A percentile compares a stretch with the other conserved stretches of the same genome.
These are phyloP conservation scores for Phylloscopus whistleri DNA, from an alignment of 2,113 vertebrate genomes.

Conservation along the genomic window DNA sequence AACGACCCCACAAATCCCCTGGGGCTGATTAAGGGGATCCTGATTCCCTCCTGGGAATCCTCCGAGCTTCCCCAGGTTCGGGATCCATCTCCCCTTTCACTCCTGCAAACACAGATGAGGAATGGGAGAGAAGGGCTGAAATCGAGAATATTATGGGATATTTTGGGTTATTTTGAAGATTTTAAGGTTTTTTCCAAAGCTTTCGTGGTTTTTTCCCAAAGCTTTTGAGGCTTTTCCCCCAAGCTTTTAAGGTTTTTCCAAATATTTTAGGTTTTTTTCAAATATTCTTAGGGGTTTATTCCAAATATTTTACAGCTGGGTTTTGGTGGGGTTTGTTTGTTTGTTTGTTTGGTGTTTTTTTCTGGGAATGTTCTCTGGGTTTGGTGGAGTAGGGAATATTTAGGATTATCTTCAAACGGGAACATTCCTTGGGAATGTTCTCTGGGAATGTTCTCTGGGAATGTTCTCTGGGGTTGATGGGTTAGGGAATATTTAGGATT, in stretches of 20 bases:
- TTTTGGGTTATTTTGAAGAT: rapidly evolving
- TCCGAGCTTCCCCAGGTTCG: rapidly evolving
- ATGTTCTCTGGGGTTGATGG: not conserved
- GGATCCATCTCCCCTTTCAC: not conserved
- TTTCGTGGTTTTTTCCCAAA: no score
- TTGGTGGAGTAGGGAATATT: not conserved
- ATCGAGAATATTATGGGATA: rapidly evolving
- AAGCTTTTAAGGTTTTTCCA: no score
- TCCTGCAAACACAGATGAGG: not conserved
- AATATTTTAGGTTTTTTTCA: not conserved
- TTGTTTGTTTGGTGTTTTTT: no score
- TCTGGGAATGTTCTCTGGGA: not conserved
- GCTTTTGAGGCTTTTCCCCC: no score
- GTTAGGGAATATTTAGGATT: not conserved
- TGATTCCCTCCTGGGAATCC: not conserved
- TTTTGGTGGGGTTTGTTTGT: no score
- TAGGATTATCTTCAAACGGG: not conserved
- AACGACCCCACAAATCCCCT: not conserved
- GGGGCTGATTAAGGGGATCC: not conserved
- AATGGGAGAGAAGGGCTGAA: not conserved
- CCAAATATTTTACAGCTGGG: no score
- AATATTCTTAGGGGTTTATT: not conserved
- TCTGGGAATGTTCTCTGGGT: not conserved
- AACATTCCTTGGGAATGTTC: not conserved
- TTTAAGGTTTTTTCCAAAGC: no score